Evolutionary conservation across 2,797 vertebrate species (phyloP).

Genomic region (Argyrosomus regius): DNA sequence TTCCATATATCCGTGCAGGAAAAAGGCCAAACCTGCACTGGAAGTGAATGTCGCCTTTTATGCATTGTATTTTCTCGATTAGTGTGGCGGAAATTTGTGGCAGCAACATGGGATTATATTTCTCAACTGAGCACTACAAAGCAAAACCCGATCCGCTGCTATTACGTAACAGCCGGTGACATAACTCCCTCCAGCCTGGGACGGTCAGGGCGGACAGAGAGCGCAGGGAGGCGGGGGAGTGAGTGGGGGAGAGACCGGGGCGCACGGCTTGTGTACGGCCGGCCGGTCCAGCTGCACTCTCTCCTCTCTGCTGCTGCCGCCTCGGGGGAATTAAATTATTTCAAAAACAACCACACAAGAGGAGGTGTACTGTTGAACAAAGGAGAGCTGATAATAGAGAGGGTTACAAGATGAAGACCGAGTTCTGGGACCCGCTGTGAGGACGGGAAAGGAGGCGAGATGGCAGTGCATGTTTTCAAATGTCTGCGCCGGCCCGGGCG

Average conservation of each 20-base stretch:
- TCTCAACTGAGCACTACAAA: constrained; percentile 69
- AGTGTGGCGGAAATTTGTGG: constrained; percentile 57
- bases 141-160: constrained; percentile 78
- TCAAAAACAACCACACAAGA: constrained; percentile 48
- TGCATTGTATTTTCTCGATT: constrained; percentile 56
- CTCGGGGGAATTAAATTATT: constrained; percentile 42
- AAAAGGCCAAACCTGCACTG: not conserved
- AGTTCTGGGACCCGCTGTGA: constrained; percentile 32
- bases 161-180: constrained; percentile 84
- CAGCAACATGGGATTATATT: constrained; percentile 77
- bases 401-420: constrained; percentile 38
- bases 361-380: constrained; percentile 28
- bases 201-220: constrained; percentile 60
- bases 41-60: not conserved
- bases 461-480: constrained; percentile 74
- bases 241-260: constrained; percentile 15
- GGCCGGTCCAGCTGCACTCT: constrained; percentile 62
- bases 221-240: not conserved
- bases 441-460: constrained; percentile 43
- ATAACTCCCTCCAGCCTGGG: constrained; percentile 78
- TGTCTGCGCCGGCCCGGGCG: constrained; percentile 76
- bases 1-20: too few species aligned
- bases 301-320: constrained; percentile 37
- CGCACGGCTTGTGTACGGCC: constrained; percentile 48
- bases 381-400: not conserved